Evolutionary conservation across 2,113 vertebrate species (phyloP), one percentile per base, ranked within the genome.

Genomic region (Poecilia latipinna): DNA sequence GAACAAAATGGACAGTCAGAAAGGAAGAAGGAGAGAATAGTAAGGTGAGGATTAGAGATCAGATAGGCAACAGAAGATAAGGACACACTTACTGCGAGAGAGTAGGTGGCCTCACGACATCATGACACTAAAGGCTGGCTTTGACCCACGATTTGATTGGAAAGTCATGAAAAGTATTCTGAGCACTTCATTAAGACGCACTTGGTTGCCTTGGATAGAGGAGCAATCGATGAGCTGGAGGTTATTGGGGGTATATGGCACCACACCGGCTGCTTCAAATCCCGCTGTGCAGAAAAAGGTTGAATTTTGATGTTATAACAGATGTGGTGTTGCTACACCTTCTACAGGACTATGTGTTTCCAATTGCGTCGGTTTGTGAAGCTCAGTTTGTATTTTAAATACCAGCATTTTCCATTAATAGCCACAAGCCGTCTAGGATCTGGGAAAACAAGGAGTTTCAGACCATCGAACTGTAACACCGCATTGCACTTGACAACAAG

Each of bases 261-360:
- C 63, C 48, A 61, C 28, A 3, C 24, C n/a, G 62, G 70, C 65
- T 57, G 72, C 72, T 65, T 66, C 74, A 78, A 86, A 88, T 88
- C 77, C 84, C 51, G 73, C 79, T 79, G 72, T n/a, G 81, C 70
- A 78, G 89, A 88, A 88, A 75, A 89, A 80, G 70, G 67, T 77
- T 78, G 29, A 82, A 88, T 64, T 70, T 75, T 89, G 80, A 90
- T 89, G 84, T 72, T 88, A 91, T 91, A 83, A 92, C 90, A 86
- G 85, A 84, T 76, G 68, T 57, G 63, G 82, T 75, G 75, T 71
- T 86, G 74, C 79, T 81, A 64, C 79, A 62, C 68, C 72, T 80
- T 29, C 3, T 29, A 0, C 29, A 29, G 87, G 87, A 72, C 79
- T 83, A n/a, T 51, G 29, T 84, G 77, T 67, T 64, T 82, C 22